These are phyloP conservation scores for Anomalospiza imberbis DNA, from an alignment of 2,797 vertebrate species.

Conservation along the genomic window DNA sequence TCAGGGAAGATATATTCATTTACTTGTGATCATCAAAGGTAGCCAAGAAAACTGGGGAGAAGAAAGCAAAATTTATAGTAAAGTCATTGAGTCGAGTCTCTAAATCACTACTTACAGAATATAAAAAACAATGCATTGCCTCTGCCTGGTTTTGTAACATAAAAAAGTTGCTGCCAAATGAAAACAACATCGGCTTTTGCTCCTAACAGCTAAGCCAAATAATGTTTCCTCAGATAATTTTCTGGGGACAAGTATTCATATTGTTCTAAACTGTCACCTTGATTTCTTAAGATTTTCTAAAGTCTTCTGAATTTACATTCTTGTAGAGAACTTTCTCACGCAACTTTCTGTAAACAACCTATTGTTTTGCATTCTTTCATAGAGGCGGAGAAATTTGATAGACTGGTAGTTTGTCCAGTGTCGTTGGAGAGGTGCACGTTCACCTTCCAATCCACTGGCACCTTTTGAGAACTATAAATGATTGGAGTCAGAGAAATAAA, in stretches of 20 bases:
- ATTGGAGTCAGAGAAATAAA: no score
- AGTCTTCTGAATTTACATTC: no score
- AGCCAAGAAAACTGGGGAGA: not conserved
- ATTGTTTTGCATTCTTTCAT: no score
- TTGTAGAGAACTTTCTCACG: no score
- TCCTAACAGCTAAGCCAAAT: constrained; percentile 61
- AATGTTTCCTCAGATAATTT: constrained; percentile 72
- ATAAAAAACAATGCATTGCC: not conserved
- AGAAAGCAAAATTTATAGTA: not conserved
- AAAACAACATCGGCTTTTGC: constrained; percentile 63
- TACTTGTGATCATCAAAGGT: not conserved
- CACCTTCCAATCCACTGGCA: no score
- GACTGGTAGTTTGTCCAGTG: no score
- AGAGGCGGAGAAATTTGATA: no score
- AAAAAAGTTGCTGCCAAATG: constrained; percentile 73
- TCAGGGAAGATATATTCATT: not conserved
- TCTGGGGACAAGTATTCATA: constrained; percentile 71
- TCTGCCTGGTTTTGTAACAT: constrained; percentile 40
- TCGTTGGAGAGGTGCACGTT: no score
- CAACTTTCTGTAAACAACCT: no score
- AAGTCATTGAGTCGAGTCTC: not conserved
- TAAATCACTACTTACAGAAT: not conserved
- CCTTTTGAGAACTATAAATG: no score
- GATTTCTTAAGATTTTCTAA: no score
- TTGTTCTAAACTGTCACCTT: no score